Evolutionary conservation across 1,140 invertebrate species (phyloP), one percentile per base, ranked within the genome.

Genomic region (Drosophila ficusphila): DNA sequence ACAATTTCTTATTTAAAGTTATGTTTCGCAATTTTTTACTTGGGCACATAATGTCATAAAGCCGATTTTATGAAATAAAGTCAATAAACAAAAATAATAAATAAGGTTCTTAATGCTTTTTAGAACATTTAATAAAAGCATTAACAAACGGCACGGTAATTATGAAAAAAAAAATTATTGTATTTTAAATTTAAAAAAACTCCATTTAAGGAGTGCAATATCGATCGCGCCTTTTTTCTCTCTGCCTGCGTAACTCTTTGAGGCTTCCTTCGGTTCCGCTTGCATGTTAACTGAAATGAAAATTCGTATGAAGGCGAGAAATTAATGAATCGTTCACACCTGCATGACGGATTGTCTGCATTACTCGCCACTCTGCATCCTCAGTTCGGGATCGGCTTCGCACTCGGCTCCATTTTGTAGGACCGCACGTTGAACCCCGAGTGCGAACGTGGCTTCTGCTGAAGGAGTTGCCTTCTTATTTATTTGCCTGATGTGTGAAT

Each of bases 281-380:
- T 89, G 83, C 83, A 89, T 89, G 83, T 89, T 89, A 89, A 89
- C 83, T 88, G 74, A 89, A 88, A 89, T 88, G 77, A 89, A 88
- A 89, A 89, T 89, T 89, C 83, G 83, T 89, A 89, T 89, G 88
- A 90, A 90, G 88, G 88, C 82, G 88, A 90, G 79, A 90, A 90
- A 90, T 90, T 90, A 90, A 90, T 90, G 88, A 90, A 90, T 90
- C 88, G 90, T 90, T 90, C 88, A 90, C 88, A 90, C 88, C 88
- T 90, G 88, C 88, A 90, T 90, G 88, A 90, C 88, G 88, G 88
- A 90, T 90, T 90, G 88, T 82, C 89, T 82, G 88, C 79, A 86
- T 90, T 86, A 82, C 78, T 88, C 77, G 73, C 70, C 49, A 46
- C 67, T 68, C 49, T 16, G 39, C 27, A 16, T 21, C 14, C 54